Percentiles rank a stretch among this genome's conserved stretches.
Evolutionary conservation across 2,888 invertebrate genomes (phyloP).

Genomic region (Slavum lentiscoides): DNA sequence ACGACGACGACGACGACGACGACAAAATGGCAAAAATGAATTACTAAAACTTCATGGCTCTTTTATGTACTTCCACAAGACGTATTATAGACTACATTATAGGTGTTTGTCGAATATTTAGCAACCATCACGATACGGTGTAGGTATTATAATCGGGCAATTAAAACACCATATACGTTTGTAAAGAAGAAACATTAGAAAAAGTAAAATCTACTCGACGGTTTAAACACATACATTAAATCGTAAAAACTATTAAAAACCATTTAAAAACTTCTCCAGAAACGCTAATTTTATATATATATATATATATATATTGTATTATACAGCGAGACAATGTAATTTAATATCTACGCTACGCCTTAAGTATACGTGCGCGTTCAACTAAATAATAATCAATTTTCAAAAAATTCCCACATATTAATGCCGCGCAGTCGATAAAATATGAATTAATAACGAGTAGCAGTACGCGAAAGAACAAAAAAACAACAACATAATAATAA

Average conservation of each 20-base stretch:
- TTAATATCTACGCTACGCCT: too few relatives aligned
- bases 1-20: too few relatives aligned
- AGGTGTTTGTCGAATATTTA: not conserved
- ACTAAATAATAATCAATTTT: not conserved
- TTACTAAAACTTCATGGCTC: not conserved
- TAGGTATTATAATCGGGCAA: not conserved
- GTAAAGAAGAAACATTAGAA: not conserved
- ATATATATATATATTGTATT: not conserved
- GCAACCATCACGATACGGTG: not conserved
- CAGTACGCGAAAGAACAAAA: not conserved
- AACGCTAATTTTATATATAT: too few relatives aligned
- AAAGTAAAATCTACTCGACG: not conserved
- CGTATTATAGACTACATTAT: too few relatives aligned
- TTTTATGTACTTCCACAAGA: too few relatives aligned
- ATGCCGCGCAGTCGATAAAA: not conserved
- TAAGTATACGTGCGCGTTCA: too few relatives aligned
- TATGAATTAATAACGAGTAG: slow-evolving; percentile 12
- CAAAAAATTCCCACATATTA: slow-evolving; percentile 13
- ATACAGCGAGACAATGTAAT: too few relatives aligned
- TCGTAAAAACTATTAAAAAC: slow-evolving; percentile 3
- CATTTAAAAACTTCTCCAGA: not conserved
- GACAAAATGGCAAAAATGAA: not conserved
- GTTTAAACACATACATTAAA: not conserved
- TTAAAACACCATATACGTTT: not conserved
- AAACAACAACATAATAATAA: too few relatives aligned